phyloP scores from a whole-genome alignment of 2,888 invertebrate genomes.

The Brachynemurus nebulosus region DNA sequence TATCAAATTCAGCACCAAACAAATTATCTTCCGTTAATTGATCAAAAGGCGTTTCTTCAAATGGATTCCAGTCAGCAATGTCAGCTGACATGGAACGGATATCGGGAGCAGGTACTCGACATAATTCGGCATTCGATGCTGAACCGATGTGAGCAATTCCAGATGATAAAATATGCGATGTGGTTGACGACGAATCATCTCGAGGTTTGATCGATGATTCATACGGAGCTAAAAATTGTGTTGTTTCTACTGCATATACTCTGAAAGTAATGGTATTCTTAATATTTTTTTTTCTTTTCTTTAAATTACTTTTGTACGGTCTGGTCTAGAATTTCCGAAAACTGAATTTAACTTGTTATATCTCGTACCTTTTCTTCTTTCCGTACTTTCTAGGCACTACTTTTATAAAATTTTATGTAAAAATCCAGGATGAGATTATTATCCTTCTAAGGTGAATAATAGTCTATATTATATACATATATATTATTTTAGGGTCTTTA shows the following conservation, averaged over 20 bases:
- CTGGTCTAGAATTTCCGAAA: too few species aligned
- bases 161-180: background rate
- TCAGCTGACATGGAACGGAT: slow-evolving; percentile 37
- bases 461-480: too few species aligned
- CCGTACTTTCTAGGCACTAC: too few species aligned
- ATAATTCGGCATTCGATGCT: slow-evolving; percentile 30
- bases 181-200: slow-evolving; percentile 26
- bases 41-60: slow-evolving; percentile 55
- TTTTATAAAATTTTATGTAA: too few species aligned
- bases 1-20: slow-evolving; percentile 73
- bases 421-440: too few species aligned
- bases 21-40: slow-evolving; percentile 67
- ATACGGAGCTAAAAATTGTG: slow-evolving; percentile 59
- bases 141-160: slow-evolving; percentile 27
- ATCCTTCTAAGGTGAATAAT: too few species aligned
- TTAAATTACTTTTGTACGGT: too few species aligned
- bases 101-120: slow-evolving; percentile 24
- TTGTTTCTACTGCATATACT: slow-evolving; percentile 58
- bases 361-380: too few species aligned
- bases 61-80: slow-evolving; percentile 70
- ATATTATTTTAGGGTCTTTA: too few species aligned
- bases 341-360: too few species aligned
- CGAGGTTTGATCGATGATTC: slow-evolving; percentile 49
- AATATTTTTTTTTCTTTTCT: background rate
- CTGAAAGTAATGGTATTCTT: slow-evolving; percentile 30